Base-by-base conservation (phyloP, 2,888 invertebrate genomes). In the Mythimna ferrago region DNA sequence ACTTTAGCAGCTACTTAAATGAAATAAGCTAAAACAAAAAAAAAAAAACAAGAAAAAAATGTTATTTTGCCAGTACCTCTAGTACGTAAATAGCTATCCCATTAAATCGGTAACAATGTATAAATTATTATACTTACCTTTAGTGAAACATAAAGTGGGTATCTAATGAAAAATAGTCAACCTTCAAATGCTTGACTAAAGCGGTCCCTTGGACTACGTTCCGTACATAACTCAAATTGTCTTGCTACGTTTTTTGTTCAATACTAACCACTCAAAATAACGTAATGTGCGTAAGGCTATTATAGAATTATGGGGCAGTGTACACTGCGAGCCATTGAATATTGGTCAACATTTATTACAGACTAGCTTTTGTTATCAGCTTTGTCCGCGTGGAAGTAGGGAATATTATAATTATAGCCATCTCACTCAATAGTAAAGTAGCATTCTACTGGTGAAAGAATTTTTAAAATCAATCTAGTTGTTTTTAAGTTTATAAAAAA, bases 231-330 rank as follows among this genome's bases (percentile, higher is more conserved):
- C 89, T 92, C 85, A 89, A 89, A 93, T 92, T 89, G 89, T 90
- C 90, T 88, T 84, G 79, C 73, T 80, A 26, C 74, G 74, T 89
- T 93, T 93, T 94, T 92, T 94, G 89, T 92, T 85, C 65, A 75
- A 72, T 80, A 82, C 88, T 88, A 89, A 90, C 92, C 91, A 92
- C 92, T 93, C 91, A 91, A 92, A 93, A 92, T 92, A 92, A 90
- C 90, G 90, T 93, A 93, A 94, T 92, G 92, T 87, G 91, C 90
- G 90, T 93, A 92, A 89, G 90, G 83, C 89, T 89, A 93, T 94
- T 94, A 93, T 87, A 78, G 81, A 84, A 77, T 80, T 84, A 73
- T 7, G 10, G 87, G 69, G 61, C 53, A 41, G 76, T 67, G 82
- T 82, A 90, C 91, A 91, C 83, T 80, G 81, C 61, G 7, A 69